Conservation (phyloP, 2,797 vertebrate species). For the Falco novaeseelandiae region DNA sequence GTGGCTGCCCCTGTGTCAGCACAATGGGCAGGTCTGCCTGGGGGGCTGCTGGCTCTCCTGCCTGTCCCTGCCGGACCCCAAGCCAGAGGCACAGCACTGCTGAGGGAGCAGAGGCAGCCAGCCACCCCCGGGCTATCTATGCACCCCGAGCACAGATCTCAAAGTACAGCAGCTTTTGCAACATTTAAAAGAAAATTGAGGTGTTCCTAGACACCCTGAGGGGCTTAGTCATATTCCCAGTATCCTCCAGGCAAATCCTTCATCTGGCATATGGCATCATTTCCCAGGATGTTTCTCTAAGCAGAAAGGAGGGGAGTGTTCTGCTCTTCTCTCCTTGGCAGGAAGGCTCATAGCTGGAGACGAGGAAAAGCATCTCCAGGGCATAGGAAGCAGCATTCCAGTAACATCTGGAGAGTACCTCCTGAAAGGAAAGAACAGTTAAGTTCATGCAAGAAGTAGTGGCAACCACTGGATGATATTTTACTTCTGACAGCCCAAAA, state of each 20-base stretch:
- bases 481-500: background rate
- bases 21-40: background rate
- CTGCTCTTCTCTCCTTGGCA: background rate
- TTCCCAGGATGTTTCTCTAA: background rate
- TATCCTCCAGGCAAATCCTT: background rate
- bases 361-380: background rate
- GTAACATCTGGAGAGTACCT: background rate
- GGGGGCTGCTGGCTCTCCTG: background rate
- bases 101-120: background rate
- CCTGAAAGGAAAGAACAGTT: background rate
- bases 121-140: background rate
- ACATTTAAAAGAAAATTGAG: background rate
- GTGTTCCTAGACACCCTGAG: slow-evolving; percentile 29
- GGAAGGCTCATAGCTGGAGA: background rate
- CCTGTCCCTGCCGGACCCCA: background rate
- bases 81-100: accelerated
- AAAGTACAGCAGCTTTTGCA: background rate
- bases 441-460: background rate
- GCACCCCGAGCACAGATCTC: background rate
- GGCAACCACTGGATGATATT: background rate
- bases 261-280: background rate
- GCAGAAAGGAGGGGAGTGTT: background rate
- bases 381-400: background rate
- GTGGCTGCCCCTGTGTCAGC: background rate
- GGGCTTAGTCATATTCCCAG: background rate